Evolutionary conservation across 2,113 vertebrate species (phyloP).

Genomic region (Acinonyx jubatus): DNA sequence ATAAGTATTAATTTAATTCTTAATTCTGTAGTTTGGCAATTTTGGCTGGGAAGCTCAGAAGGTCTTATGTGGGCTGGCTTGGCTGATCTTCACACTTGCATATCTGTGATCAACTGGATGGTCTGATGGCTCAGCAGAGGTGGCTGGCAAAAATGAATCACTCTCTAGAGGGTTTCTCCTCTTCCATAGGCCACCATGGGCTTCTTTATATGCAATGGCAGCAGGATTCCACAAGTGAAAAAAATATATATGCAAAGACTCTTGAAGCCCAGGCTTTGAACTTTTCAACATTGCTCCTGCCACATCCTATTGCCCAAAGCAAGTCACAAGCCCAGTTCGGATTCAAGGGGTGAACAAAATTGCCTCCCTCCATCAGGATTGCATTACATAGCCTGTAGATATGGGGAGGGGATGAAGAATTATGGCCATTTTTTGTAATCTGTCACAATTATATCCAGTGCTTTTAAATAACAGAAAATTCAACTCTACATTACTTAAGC

Average conservation of each 20-base stretch:
- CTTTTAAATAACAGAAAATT: conserved; percentile 45
- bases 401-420: neutral
- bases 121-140: neutral
- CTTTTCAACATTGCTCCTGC: neutral
- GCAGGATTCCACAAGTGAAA: neutral
- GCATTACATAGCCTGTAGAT: neutral
- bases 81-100: neutral
- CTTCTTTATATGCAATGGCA: neutral
- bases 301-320: neutral
- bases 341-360: neutral
- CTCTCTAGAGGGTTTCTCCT: neutral
- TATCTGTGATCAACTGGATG: neutral
- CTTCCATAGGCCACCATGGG: neutral
- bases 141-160: neutral
- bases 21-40: neutral
- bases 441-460: neutral
- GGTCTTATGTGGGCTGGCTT: neutral
- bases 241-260: neutral
- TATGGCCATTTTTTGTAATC: neutral
- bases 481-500: neutral
- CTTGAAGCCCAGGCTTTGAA: neutral
- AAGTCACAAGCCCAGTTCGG: neutral
- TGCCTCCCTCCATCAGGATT: neutral
- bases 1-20: neutral
- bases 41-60: neutral